Conservation (phyloP, 2,888 invertebrate species). For the Xylota sylvarum region DNA sequence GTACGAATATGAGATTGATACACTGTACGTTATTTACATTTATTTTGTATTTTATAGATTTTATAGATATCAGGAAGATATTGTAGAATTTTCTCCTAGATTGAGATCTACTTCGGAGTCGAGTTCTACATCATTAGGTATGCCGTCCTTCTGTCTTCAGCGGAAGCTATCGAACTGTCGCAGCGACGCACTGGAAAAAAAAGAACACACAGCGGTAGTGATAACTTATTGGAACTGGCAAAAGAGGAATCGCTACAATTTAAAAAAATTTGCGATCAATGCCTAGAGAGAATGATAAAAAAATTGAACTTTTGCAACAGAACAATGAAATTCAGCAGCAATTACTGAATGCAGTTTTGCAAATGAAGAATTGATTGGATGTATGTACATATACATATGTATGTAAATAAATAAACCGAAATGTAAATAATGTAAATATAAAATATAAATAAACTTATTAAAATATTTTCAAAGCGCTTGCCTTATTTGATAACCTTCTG, state of each 20-base stretch:
- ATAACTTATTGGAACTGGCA: conserved; percentile 6
- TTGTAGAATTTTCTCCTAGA: no score
- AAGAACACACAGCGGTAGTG: not conserved
- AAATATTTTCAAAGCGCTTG: no score
- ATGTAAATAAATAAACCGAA: no score
- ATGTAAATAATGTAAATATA: no score
- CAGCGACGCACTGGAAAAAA: not conserved
- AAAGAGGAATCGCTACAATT: conserved; percentile 6
- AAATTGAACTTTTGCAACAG: not conserved
- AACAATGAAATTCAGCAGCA: not conserved
- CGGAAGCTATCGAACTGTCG: not conserved
- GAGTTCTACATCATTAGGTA: not conserved
- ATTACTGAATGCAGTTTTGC: not conserved
- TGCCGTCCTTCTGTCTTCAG: conserved; percentile 1
- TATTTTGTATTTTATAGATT: no score
- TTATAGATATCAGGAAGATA: no score
- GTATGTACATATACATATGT: no score
- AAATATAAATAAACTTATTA: not conserved
- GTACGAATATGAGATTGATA: no score
- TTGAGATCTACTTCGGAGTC: not conserved
- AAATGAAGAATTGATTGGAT: no score
- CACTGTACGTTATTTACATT: no score
- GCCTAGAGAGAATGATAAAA: not conserved
- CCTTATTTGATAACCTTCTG: no score
- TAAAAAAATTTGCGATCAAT: conserved; percentile 12